phyloP scores from a whole-genome alignment of 2,888 invertebrate genomes.

The Cinara cedri region DNA sequence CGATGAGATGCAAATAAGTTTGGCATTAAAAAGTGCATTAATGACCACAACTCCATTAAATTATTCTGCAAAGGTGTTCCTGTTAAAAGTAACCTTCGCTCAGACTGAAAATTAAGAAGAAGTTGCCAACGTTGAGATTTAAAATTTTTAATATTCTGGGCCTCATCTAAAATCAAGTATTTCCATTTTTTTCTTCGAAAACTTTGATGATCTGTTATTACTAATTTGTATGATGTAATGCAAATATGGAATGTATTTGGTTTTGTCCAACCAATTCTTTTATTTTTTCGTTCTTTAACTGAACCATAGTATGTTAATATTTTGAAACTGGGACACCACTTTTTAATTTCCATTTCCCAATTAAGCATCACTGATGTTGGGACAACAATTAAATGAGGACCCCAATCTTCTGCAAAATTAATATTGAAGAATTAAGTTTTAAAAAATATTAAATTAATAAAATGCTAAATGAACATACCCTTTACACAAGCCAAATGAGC shows the following conservation, averaged over 20 bases:
- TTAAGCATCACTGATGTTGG: slow-evolving; percentile 99
- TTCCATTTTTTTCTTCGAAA: slow-evolving; percentile 98
- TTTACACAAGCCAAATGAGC: slow-evolving; percentile 93
- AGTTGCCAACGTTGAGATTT: slow-evolving; percentile 99
- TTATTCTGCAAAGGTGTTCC: slow-evolving; percentile 96
- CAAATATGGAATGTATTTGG: slow-evolving; percentile 98
- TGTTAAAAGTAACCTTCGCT: slow-evolving; percentile 86
- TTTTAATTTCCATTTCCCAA: slow-evolving; percentile 99
- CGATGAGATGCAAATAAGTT: slow-evolving; percentile 94
- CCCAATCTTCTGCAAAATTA: slow-evolving; percentile 78
- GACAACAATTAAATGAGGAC: slow-evolving; percentile 97
- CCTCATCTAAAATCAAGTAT: slow-evolving; percentile 96
- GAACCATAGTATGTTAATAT: slow-evolving; percentile 97
- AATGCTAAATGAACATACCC: slow-evolving; percentile 63
- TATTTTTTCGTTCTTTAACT: slow-evolving; percentile 91
- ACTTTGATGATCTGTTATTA: slow-evolving; percentile 97
- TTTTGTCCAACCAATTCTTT: slow-evolving; percentile 95
- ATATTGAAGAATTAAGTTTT: no score
- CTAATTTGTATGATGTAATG: slow-evolving; percentile 96
- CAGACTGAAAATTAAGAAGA: slow-evolving; percentile 90
- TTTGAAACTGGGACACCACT: slow-evolving; percentile 99
- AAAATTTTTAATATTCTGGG: slow-evolving; percentile 99
- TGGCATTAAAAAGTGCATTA: slow-evolving; percentile 98
- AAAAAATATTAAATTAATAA: background rate
- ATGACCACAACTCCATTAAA: slow-evolving; percentile 94